Evolutionary conservation across 2,113 vertebrate species (phyloP), one percentile per base, ranked within the genome.

Genomic region (Hemicordylus capensis): DNA sequence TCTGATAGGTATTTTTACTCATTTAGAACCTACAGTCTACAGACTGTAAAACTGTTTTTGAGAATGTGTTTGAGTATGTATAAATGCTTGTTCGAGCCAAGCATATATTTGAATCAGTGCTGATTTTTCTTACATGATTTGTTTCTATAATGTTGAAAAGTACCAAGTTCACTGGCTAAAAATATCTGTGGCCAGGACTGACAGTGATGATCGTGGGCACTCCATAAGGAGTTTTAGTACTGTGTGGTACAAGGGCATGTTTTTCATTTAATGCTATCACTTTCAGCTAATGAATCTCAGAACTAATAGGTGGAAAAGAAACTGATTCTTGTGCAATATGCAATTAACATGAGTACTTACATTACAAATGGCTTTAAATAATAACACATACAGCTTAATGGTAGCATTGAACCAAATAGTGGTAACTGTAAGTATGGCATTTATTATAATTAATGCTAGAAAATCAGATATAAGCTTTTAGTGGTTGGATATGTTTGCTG

Each of bases 201-300:
- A 31, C 42, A 10, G 9, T 20, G 67, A 51, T 81, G 5, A 28
- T 54, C 34, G 20, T 15, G 34, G 48, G n/a, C 22, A 39, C 64
- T 34, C 26, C 58, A 46, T 46, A 74, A 44, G 34, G 2, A 51
- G 58, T 51, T 11, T 3, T 61, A 5, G 39, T 39, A 59, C 28
- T 20, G 4, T 59, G 42, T 31, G 37, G 39, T 39, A 77, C 39
- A 10, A 31, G 5, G 31, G 66, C 3, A 34, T n/a, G 3, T 37
- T 80, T 28, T 37, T 69, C 72, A 67, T 87, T 73, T 89, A 80
- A 75, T 17, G 17, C 2, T 77, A 37, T 58, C 6, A 67, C 70
- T 51, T 58, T n/a, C 54, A 59, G 19, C 0, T 84, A 28, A n/a
- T 26, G 11, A 83, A 78, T 76, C 59, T 67, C 28, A 39, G 22